phyloP scores from a whole-genome alignment of 1,140 invertebrate species.

The Anadara kagoshimensis region DNA sequence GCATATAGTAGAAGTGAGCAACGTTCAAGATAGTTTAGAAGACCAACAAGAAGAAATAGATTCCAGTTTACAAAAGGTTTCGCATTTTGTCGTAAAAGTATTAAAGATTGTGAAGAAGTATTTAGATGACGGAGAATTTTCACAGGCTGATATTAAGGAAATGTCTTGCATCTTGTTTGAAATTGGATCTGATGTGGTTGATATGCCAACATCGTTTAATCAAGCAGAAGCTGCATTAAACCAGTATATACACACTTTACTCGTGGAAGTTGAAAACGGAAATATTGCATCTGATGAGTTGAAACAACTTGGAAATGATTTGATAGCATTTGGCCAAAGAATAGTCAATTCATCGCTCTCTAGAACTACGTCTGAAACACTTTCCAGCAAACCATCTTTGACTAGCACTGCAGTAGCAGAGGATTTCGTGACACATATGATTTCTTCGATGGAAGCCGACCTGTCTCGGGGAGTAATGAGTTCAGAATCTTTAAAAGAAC shows the following conservation, averaged over 20 bases:
- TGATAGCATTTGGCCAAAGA: slow-evolving; percentile 21
- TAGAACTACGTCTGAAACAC: not conserved
- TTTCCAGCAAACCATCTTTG: slow-evolving; percentile 3
- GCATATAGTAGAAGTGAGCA: not conserved
- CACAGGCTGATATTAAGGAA: slow-evolving; percentile 22
- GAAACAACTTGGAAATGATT: slow-evolving; percentile 17
- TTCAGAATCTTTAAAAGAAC: slow-evolving; percentile 30
- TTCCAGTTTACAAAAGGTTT: not conserved
- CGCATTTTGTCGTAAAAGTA: slow-evolving; percentile 21
- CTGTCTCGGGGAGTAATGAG: slow-evolving; percentile 11
- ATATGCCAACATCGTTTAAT: not conserved
- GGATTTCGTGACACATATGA: slow-evolving; percentile 18
- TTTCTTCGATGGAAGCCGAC: slow-evolving; percentile 23
- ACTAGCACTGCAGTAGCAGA: slow-evolving; percentile 35
- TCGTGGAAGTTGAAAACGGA: slow-evolving; percentile 12
- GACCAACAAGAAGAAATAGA: no score
- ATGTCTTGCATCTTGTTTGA: slow-evolving; percentile 16
- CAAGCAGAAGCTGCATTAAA: slow-evolving; percentile 3
- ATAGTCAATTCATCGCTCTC: not conserved
- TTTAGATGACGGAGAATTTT: slow-evolving; percentile 19
- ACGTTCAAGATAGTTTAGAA: not conserved
- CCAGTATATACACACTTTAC: slow-evolving; percentile 8
- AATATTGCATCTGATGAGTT: not conserved
- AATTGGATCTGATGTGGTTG: not conserved
- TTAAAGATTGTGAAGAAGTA: slow-evolving; percentile 20